Percentiles rank a stretch among this genome's conserved stretches.
These are phyloP conservation scores for Lepetodrilus schrolli DNA, from an alignment of 2,888 invertebrate genomes.

Conservation along the genomic window DNA sequence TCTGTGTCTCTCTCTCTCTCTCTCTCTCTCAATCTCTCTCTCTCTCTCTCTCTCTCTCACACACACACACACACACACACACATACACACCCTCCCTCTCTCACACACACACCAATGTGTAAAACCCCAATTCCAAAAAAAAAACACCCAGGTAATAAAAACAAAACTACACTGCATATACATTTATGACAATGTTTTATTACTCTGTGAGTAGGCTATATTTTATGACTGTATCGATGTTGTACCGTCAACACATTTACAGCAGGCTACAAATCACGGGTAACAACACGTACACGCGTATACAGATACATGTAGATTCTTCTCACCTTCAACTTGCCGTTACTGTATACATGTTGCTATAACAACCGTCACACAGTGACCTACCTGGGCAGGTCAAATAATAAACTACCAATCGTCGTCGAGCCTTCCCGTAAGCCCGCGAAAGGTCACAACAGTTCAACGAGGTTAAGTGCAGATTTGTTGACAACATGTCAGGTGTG, in stretches of 20 bases:
- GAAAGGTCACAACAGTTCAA: too few species aligned
- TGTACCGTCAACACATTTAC: too few species aligned
- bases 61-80: too few species aligned
- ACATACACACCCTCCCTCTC: too few species aligned
- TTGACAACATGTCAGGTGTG: background rate
- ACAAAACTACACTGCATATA: background rate
- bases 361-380: background rate
- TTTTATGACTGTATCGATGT: too few species aligned
- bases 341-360: background rate
- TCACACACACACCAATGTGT: background rate
- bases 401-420: conserved; percentile 38
- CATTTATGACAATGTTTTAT: background rate
- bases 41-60: too few species aligned
- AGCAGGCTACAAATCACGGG: too few species aligned
- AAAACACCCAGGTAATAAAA: background rate
- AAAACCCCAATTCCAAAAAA: background rate
- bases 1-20: too few species aligned
- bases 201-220: background rate
- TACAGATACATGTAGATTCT: background rate
- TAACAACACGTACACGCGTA: background rate
- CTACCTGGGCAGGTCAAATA: background rate
- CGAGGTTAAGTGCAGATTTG: background rate
- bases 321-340: background rate
- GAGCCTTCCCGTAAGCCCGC: conserved; percentile 11
- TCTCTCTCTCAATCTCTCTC: too few species aligned